Evolutionary conservation across 2,888 invertebrate species (phyloP), one percentile per base, ranked within the genome.

Genomic region (Mesoligia furuncula): DNA sequence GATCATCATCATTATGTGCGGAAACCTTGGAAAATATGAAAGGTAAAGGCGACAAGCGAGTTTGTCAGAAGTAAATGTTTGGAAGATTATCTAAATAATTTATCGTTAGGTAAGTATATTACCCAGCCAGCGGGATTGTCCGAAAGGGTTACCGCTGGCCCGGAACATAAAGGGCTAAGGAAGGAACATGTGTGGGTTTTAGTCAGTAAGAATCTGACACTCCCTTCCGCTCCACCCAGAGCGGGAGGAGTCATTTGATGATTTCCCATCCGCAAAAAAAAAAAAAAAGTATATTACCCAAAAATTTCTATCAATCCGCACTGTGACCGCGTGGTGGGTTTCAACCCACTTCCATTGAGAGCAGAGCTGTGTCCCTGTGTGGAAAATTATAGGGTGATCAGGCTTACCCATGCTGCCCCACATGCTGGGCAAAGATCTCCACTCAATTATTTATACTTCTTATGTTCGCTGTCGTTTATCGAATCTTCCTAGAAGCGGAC

Each of bases 1-100:
- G 90, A 93, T 94, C 93, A 94, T 95, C 92, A 93, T 94, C 92
- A 94, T 93, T 93, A 91, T 77, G 80, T 85, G 79, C 84, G 82
- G 87, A 85, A 87, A 90, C 86, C 88, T 90, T 86, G 83, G 84
- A 83, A 87, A 88, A 73, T 54, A 68, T 76, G 51, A 51, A 85
- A 83, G 85, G 71, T 71, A 85, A 11, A 85, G 65, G 81, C 71
- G 78, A 71, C 45, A n/a, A 73, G 87, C 87, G 87, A 64, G 39
- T 65, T 70, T 31, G 0, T 27, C 3, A 48, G 24, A 66, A 24
- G 3, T 42, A 3, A 54, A 24, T 24, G 24, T 54, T 54, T 54
- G 54, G 13, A 59, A 45, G 42, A 61, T 61, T 61, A 31, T 20
- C 17, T 61, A 9, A 36, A 36, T 15, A 51, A 24, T 39, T 36